A percentile compares a stretch with the other conserved stretches of the same genome.
Evolutionary conservation across 2,888 invertebrate species (phyloP).

Genomic region (Ormyrus pomaceus): DNA sequence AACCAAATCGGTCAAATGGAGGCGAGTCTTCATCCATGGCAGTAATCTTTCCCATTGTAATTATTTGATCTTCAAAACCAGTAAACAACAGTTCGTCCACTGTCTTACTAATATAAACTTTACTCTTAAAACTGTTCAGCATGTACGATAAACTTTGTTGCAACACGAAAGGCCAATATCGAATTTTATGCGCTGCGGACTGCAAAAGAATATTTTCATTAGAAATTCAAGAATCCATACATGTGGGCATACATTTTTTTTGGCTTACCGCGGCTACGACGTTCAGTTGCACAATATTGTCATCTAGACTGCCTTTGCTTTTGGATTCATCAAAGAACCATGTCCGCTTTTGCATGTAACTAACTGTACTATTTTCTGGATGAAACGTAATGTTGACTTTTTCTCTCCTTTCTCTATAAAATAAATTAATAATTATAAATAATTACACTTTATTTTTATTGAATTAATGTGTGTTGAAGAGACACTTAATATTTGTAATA

Average conservation of each 20-base stretch:
- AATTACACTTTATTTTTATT: too few relatives aligned
- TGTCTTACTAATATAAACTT: conserved; percentile 80
- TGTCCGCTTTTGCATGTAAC: conserved; percentile 81
- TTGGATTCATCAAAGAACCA: conserved; percentile 83
- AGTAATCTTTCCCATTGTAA: conserved; percentile 82
- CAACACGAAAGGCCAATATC: conserved; percentile 79
- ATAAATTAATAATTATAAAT: too few relatives aligned
- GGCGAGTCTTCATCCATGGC: conserved; percentile 75
- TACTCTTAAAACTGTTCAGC: conserved; percentile 77
- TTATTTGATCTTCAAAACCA: conserved; percentile 86
- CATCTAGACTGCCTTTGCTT: conserved; percentile 83
- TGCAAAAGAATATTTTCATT: conserved; percentile 62
- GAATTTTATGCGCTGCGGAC: conserved; percentile 79
- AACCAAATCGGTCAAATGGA: conserved; percentile 88
- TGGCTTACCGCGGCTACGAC: conserved; percentile 85
- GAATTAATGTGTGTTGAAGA: not conserved
- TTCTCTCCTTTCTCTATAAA: conserved; percentile 81
- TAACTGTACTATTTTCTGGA: conserved; percentile 83
- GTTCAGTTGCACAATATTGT: conserved; percentile 85
- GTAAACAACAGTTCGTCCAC: conserved; percentile 86
- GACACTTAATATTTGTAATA: not conserved
- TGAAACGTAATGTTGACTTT: conserved; percentile 87
- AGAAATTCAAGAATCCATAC: not conserved
- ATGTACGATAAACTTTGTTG: conserved; percentile 80
- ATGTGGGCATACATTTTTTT: not conserved